These are phyloP conservation scores for Sebastes hubbsi DNA, from an alignment of 2,797 vertebrate species.

Conservation along the genomic window DNA sequence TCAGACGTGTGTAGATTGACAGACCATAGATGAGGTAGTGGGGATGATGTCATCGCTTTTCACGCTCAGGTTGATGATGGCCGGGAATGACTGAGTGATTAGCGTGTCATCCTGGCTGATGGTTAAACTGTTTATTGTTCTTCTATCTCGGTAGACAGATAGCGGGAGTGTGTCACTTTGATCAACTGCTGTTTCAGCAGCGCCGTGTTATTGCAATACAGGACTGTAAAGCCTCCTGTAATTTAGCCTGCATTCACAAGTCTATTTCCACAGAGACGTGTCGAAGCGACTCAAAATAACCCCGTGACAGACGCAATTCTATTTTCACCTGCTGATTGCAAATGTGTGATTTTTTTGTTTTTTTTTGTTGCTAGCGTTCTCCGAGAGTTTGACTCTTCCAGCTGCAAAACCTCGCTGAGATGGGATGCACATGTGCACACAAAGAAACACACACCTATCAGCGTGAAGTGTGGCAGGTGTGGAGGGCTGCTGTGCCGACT, in stretches of 20 bases:
- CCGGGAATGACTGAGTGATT: constrained; percentile 22
- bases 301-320: constrained; percentile 36
- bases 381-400: constrained; percentile 21
- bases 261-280: constrained; percentile 41
- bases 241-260: constrained; percentile 27
- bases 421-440: not conserved
- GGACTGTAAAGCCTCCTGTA: constrained; percentile 27
- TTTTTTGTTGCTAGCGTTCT: not conserved
- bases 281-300: constrained; percentile 45
- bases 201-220: constrained; percentile 23
- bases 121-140: constrained; percentile 63
- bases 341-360: constrained; percentile 23
- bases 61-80: constrained; percentile 30
- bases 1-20: constrained; percentile 62
- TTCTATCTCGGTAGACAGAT: constrained; percentile 37
- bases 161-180: constrained; percentile 51
- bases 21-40: constrained; percentile 51
- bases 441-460: constrained; percentile 5
- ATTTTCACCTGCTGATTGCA: constrained; percentile 47
- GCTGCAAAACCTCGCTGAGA: not conserved
- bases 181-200: constrained; percentile 55
- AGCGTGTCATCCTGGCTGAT: constrained; percentile 40
- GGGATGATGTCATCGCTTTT: constrained; percentile 71
- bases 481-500: constrained; percentile 18
- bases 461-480: constrained; percentile 51